Conservation (phyloP, 2,888 invertebrate species). For the Erebia aethiops region DNA sequence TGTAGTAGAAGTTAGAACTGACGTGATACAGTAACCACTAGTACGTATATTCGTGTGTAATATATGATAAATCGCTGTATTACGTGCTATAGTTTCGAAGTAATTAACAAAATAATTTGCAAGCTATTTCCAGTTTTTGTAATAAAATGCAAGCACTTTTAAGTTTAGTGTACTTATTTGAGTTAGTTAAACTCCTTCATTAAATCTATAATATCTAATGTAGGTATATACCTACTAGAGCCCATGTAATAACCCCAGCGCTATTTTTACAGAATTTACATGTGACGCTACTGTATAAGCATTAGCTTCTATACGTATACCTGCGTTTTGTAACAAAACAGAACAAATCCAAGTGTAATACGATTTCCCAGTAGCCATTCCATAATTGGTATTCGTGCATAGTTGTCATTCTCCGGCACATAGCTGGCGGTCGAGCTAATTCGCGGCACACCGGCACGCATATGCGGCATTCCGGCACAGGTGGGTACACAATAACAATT, state of each 20-base stretch:
- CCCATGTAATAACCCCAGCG: too few relatives aligned
- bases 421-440: constrained; percentile 36
- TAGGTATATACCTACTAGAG: too few relatives aligned
- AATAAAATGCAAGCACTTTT: neutral
- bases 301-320: too few relatives aligned
- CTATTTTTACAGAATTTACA: too few relatives aligned
- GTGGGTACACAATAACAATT: constrained; percentile 41
- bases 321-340: neutral
- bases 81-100: too few relatives aligned
- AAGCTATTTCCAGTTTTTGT: too few relatives aligned
- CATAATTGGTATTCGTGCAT: constrained; percentile 30
- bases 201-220: too few relatives aligned
- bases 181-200: too few relatives aligned
- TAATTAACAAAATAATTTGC: too few relatives aligned
- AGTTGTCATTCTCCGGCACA: constrained; percentile 30
- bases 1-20: constrained; percentile 1
- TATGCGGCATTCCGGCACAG: constrained; percentile 39
- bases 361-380: constrained; percentile 12
- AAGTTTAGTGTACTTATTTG: neutral
- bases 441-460: constrained; percentile 35
- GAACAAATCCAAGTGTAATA: constrained; percentile 1
- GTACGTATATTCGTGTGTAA: neutral
- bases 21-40: too few relatives aligned
- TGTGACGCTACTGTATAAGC: too few relatives aligned
- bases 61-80: neutral